A percentile compares a stretch with the other conserved stretches of the same genome.
Evolutionary conservation across 2,888 invertebrate species (phyloP).

Genomic region (Stenodera caucasica): DNA sequence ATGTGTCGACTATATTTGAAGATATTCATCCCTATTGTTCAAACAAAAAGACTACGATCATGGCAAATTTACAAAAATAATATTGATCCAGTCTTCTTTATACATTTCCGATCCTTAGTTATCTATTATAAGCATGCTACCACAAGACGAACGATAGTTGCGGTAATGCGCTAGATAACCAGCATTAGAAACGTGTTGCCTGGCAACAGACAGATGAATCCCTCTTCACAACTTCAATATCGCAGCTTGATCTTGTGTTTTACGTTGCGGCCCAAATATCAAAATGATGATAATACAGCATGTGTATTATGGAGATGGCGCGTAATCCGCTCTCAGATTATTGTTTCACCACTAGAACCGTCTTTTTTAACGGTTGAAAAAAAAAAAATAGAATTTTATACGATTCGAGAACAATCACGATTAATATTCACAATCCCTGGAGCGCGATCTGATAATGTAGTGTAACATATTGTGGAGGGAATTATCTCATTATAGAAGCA

Average conservation of each 20-base stretch:
- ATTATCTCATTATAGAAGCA: conserved; percentile 36
- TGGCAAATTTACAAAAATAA: not conserved
- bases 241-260: conserved; percentile 43
- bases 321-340: conserved; percentile 51
- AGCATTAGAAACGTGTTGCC: conserved; percentile 47
- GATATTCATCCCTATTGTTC: conserved; percentile 10
- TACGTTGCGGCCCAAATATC: conserved; percentile 49
- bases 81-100: too few relatives aligned
- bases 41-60: conserved; percentile 15
- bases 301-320: conserved; percentile 50
- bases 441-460: conserved; percentile 31
- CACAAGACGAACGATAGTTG: conserved; percentile 51
- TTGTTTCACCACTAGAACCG: conserved; percentile 38
- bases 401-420: conserved; percentile 31
- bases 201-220: conserved; percentile 47
- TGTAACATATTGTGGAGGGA: conserved; percentile 46
- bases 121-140: too few relatives aligned
- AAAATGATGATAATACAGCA: conserved; percentile 48
- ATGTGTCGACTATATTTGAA: conserved; percentile 34
- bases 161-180: conserved; percentile 52
- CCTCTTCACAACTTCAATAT: conserved; percentile 48
- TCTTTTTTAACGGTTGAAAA: too few relatives aligned
- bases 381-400: too few relatives aligned
- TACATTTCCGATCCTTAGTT: too few relatives aligned
- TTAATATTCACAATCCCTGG: conserved; percentile 23